Percentiles rank a stretch among this genome's conserved stretches.
Evolutionary conservation across 2,113 vertebrate species (phyloP).

Genomic region (Falcunculus frontatus): DNA sequence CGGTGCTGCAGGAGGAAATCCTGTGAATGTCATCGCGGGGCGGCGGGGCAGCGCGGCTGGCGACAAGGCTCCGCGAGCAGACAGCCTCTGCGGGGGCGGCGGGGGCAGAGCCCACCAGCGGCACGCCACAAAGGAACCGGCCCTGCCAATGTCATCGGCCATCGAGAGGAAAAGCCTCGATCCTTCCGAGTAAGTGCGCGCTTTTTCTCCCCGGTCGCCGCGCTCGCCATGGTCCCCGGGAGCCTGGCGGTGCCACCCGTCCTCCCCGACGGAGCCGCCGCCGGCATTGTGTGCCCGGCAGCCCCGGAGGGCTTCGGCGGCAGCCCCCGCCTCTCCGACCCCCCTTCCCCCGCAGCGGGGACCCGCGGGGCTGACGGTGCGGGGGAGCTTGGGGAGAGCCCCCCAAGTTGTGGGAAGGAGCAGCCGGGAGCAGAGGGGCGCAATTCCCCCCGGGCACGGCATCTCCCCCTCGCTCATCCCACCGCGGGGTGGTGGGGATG

Average conservation of each 20-base stretch:
- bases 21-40: conserved; percentile 64
- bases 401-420: neutral
- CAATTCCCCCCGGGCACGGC: neutral
- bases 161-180: conserved; percentile 96
- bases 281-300: neutral
- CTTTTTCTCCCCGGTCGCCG: neutral
- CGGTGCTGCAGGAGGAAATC: too few species aligned
- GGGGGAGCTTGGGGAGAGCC: neutral
- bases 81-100: conserved; percentile 35
- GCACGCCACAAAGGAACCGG: conserved; percentile 68
- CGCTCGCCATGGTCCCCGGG: neutral
- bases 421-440: neutral
- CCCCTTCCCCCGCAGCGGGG: neutral
- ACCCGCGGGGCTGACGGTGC: too few species aligned
- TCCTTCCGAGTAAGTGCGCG: conserved; percentile 87
- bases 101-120: conserved; percentile 29
- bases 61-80: conserved; percentile 35
- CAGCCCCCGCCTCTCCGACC: neutral
- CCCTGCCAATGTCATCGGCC: conserved; percentile 85
- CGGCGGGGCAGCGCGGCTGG: conserved; percentile 66
- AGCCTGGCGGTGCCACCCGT: neutral
- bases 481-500: neutral
- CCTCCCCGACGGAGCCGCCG: neutral
- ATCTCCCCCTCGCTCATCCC: neutral
- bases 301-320: neutral